Evolutionary conservation across 2,113 vertebrate genomes (phyloP), one percentile per base, ranked within the genome.

Genomic region (Vulpes lagopus): DNA sequence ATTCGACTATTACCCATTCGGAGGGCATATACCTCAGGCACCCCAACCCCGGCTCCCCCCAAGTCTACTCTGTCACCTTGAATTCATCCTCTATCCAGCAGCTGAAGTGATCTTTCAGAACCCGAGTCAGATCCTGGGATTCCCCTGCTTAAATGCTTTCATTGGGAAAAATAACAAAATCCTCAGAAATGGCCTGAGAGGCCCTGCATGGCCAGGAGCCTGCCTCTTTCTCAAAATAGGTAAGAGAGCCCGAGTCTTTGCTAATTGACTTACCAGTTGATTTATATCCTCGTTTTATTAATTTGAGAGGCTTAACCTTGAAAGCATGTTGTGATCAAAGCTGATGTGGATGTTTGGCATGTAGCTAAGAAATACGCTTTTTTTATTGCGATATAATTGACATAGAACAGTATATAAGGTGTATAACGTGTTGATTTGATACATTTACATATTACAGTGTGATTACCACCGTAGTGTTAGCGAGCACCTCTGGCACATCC

Each of bases 321-420:
- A 92, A 91, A 93, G 32, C 83, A 65, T 14, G 4, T 35, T 73
- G 73, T 86, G 59, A 79, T 94, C 83, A 71, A 71, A 96, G 17
- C 73, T 81, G 10, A 32, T 25, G 1, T 19, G 53, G 69, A 17
- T 85, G 25, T 17, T 94, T 95, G 69, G 89, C 32, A n/a, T 11
- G 4, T 5, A 84, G 89, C 49, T 96, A 49, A 80, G 76, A 91
- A 60, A 51, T 69, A 49, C 11, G 4, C 22, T 64, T 71, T 59
- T 38, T 16, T 27, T 22, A 15, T 7, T 49, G 15, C 15, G 22
- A 59, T 67, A 1, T 51, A 67, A 51, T 78, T 78, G 69, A 76
- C 51, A 8, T 85, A 15, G 7, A 67, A n/a, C 20, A 16, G 9
- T n/a, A 16, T 71, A 27, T 92, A 22, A 93, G 57, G 25, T 43